A percentile compares a stretch with the other conserved stretches of the same genome.
These are phyloP conservation scores for Lasioglossum oenotherae DNA, from an alignment of 2,888 invertebrate genomes.

Conservation along the genomic window DNA sequence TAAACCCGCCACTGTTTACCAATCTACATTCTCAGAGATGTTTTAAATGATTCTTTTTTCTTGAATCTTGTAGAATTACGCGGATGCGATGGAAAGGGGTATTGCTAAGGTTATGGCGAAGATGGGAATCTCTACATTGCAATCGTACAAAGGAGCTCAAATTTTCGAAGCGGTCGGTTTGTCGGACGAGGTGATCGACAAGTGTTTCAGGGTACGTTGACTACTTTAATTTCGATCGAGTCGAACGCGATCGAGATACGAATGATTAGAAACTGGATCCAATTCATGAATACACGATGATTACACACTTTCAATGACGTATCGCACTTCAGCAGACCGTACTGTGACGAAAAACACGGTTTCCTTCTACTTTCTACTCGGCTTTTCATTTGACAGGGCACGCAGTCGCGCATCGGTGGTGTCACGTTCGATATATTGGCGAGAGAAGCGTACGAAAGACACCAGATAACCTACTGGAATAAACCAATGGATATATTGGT, in stretches of 20 bases:
- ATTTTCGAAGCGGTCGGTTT: constrained; percentile 99
- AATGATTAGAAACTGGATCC: constrained; percentile 79
- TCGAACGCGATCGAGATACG: constrained; percentile 7
- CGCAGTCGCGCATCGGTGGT: constrained; percentile 93
- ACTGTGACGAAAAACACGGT: too few species aligned
- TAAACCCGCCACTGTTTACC: background rate
- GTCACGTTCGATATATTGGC: constrained; percentile 95
- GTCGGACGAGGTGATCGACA: constrained; percentile 95
- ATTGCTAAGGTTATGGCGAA: constrained; percentile 99
- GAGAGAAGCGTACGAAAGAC: constrained; percentile 93
- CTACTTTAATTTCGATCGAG: constrained; percentile 67
- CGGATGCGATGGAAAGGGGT: constrained; percentile 95
- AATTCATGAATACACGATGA: constrained; percentile 78
- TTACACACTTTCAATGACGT: constrained; percentile 73
- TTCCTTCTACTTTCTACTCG: too few species aligned
- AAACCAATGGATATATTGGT: constrained; percentile 89
- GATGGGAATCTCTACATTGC: constrained; percentile 99
- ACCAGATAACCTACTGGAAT: constrained; percentile 90
- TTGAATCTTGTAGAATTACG: constrained; percentile 88
- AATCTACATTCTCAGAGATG: background rate
- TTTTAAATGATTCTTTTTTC: background rate
- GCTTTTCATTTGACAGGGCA: constrained; percentile 84
- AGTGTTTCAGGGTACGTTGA: constrained; percentile 93
- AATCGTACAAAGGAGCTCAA: constrained; percentile 99
- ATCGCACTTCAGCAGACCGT: too few species aligned